Conservation (phyloP, 2,797 vertebrate genomes). For the Dermochelys coriacea region DNA sequence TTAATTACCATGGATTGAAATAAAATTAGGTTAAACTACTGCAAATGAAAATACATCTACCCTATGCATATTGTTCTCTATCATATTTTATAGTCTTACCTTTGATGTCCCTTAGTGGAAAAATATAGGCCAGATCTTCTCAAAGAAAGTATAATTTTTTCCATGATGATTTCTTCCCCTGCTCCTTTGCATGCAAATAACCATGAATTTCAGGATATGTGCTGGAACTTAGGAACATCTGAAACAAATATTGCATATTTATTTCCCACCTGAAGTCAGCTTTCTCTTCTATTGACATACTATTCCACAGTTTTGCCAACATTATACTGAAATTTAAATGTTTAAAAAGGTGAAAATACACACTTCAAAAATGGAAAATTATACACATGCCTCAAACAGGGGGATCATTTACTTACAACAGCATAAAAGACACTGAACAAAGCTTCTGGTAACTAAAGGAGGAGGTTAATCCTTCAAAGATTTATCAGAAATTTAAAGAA, state of each 20-base stretch:
- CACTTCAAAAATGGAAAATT: not conserved
- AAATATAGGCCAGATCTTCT: constrained; percentile 97
- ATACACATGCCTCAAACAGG: not conserved
- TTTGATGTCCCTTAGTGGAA: constrained; percentile 97
- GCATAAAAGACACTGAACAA: not conserved
- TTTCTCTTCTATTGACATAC: constrained; percentile 21
- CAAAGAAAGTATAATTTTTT: constrained; percentile 96
- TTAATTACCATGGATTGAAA: not conserved
- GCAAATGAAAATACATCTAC: not conserved
- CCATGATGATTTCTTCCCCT: constrained; percentile 95
- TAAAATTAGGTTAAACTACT: not conserved
- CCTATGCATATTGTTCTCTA: not conserved
- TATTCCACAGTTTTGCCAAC: constrained; percentile 40
- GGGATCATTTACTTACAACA: not conserved
- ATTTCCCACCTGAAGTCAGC: constrained; percentile 15
- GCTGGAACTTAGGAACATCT: constrained; percentile 96
- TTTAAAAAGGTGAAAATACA: not conserved
- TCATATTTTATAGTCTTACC: constrained; percentile 80
- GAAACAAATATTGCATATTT: constrained; percentile 46
- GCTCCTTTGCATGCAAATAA: constrained; percentile 94
- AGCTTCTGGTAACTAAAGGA: not conserved
- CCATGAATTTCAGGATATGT: constrained; percentile 96
- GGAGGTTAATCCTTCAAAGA: not conserved
- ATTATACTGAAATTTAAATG: constrained; percentile 11
- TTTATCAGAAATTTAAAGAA: not conserved